phyloP scores from a whole-genome alignment of 2,888 invertebrate genomes.

The Eudasyphora cyanicolor region DNA sequence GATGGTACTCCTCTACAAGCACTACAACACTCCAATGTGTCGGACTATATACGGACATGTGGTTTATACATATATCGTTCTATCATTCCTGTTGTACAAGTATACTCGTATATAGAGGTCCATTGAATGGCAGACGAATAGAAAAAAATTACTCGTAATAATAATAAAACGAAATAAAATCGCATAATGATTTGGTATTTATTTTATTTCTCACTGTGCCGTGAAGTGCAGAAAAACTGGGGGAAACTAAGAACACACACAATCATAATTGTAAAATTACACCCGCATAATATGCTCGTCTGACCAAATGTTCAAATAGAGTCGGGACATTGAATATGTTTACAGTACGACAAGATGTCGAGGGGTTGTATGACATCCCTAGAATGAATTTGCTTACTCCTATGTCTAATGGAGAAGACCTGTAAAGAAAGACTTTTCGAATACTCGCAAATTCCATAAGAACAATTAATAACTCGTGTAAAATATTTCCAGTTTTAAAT shows the following conservation, averaged over 20 bases:
- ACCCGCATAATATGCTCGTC: conserved; percentile 58
- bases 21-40: background rate
- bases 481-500: too few relatives aligned
- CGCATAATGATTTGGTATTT: background rate
- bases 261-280: conserved; percentile 62
- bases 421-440: too few relatives aligned
- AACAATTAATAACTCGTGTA: too few relatives aligned
- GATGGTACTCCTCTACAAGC: background rate
- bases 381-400: too few relatives aligned
- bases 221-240: background rate
- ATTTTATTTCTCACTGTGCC: background rate
- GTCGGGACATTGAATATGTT: background rate
- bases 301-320: background rate
- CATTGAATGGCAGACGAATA: background rate
- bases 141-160: conserved; percentile 11
- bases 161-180: conserved; percentile 29
- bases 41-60: too few relatives aligned
- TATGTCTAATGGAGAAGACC: too few relatives aligned
- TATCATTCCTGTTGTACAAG: background rate
- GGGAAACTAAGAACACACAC: background rate
- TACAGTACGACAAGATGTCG: background rate
- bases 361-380: too few relatives aligned
- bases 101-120: background rate
- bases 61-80: background rate
- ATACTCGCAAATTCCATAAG: too few relatives aligned